These are phyloP conservation scores for Perithous albicinctus DNA, from an alignment of 2,888 invertebrate species.

Conservation along the genomic window DNA sequence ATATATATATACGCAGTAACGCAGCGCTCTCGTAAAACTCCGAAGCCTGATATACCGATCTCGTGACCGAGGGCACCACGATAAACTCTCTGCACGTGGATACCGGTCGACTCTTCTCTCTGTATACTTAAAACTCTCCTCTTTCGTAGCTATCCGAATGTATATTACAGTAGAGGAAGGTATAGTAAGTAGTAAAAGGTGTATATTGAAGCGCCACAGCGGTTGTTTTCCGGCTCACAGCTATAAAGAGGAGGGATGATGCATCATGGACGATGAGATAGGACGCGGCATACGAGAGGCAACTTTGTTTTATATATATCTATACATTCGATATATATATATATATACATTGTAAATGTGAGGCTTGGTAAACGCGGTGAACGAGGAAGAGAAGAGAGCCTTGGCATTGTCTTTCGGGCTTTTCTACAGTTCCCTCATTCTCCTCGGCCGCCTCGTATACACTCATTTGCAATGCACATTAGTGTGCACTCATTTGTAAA, in stretches of 20 bases:
- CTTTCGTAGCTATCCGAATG: background rate
- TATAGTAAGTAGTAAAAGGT: no score
- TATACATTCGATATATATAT: background rate
- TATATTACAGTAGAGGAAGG: background rate
- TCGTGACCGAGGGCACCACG: background rate
- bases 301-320: no score
- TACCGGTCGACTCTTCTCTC: background rate
- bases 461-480: background rate
- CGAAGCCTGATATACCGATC: constrained; percentile 13
- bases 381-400: background rate
- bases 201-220: background rate
- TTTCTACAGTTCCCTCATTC: constrained; percentile 5
- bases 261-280: background rate
- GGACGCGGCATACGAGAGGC: background rate
- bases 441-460: background rate
- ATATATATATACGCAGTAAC: no score
- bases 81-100: background rate
- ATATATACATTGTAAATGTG: background rate
- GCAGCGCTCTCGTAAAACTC: constrained; percentile 5
- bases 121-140: background rate
- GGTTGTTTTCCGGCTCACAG: background rate
- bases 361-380: background rate
- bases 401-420: constrained; percentile 18
- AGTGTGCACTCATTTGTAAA: constrained; percentile 36
- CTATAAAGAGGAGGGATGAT: background rate